Conservation (phyloP, 2,888 invertebrate genomes). For the Leptothorax acervorum region DNA sequence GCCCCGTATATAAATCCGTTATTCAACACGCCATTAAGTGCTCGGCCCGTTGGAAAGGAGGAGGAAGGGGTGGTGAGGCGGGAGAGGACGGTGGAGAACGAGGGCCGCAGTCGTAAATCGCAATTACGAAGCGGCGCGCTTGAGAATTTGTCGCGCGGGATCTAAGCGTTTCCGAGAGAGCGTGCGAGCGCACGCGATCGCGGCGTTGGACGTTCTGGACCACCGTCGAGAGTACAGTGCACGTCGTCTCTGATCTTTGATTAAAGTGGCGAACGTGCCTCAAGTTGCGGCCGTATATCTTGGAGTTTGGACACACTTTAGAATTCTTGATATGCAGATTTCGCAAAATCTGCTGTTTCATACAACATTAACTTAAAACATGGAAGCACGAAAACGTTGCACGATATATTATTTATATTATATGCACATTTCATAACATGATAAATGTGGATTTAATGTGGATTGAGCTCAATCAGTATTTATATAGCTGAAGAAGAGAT, state of each 20-base stretch:
- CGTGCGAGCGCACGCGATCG: constrained; percentile 63
- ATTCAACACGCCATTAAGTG: constrained; percentile 85
- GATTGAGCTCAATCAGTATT: background rate
- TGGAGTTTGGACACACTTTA: background rate
- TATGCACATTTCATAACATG: background rate
- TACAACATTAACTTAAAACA: background rate
- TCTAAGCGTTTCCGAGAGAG: constrained; percentile 76
- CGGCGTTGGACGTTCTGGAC: constrained; percentile 68
- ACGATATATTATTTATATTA: background rate
- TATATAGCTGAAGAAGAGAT: background rate
- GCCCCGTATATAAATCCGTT: constrained; percentile 84
- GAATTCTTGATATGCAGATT: constrained; percentile 5
- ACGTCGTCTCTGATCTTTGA: constrained; percentile 53
- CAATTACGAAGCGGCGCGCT: constrained; percentile 84
- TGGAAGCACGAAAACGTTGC: background rate
- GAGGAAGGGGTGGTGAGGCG: constrained; percentile 64
- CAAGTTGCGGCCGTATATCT: constrained; percentile 10
- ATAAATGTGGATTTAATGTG: background rate
- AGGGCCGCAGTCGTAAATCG: constrained; percentile 81
- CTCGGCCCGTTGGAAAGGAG: constrained; percentile 77
- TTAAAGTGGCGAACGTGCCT: constrained; percentile 35
- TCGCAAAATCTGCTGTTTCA: background rate
- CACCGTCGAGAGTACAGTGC: constrained; percentile 69
- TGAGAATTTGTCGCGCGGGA: constrained; percentile 84
- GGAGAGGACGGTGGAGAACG: constrained; percentile 56